Percentiles rank a stretch among this genome's conserved stretches.
Evolutionary conservation across 2,888 invertebrate species (phyloP).

Genomic region (Macrosiphum euphorbiae): DNA sequence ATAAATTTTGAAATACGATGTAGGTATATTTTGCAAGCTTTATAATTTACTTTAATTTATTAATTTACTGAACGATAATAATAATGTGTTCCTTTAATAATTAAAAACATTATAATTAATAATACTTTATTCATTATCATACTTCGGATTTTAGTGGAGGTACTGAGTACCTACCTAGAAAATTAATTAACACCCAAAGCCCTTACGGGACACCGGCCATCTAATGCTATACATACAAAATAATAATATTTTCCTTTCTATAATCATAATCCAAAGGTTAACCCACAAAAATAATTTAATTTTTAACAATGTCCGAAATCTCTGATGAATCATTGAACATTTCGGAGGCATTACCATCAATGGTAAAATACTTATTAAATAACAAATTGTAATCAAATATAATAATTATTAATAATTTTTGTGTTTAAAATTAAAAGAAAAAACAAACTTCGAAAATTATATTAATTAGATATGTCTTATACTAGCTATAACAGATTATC

Average conservation of each 20-base stretch:
- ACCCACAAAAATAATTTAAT: background rate
- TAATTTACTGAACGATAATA: background rate
- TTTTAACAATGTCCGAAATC: background rate
- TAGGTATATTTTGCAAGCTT: background rate
- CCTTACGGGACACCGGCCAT: background rate
- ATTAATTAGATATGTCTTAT: background rate
- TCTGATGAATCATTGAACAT: background rate
- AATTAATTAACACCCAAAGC: background rate
- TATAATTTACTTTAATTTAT: background rate
- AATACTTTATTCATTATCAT: background rate
- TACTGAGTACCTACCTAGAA: background rate
- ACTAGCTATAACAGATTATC: no score
- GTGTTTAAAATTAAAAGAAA: background rate
- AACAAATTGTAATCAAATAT: background rate
- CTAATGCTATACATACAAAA: background rate
- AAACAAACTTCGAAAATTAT: background rate
- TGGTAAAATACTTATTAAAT: background rate
- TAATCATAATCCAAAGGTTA: background rate
- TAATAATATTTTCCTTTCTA: background rate
- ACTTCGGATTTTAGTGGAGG: background rate
- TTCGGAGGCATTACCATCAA: background rate
- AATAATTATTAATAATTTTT: background rate
- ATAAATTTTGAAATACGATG: background rate
- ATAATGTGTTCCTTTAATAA: background rate
- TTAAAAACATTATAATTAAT: conserved; percentile 12